Evolutionary conservation across 2,113 vertebrate genomes (phyloP), one percentile per base, ranked within the genome.

Genomic region (Scytalopus superciliaris): DNA sequence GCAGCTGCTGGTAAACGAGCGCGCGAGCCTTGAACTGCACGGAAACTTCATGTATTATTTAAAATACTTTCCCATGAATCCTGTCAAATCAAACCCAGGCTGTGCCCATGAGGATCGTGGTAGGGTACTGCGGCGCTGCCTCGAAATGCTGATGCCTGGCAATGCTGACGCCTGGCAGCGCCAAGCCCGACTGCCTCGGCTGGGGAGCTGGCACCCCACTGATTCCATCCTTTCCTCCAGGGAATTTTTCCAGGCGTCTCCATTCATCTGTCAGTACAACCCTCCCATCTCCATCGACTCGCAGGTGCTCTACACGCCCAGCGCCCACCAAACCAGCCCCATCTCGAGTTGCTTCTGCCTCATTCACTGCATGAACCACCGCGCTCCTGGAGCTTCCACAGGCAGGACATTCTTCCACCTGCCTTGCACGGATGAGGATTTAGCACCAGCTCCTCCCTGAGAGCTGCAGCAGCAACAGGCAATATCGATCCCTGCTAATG

Each of bases 21-120:
- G 11, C 77, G 6, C 72, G 0, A 69, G 97, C 94, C 96, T 79
- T 91, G 92, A 95, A 95, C 95, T 45, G 88, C 94, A 63, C 59
- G 15, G 77, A 62, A 93, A 93, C 78, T 83, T 79, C 95, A 96
- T 97, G 96, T 93, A 94, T 97, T 96, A 97, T 97, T 97, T 85
- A 97, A 90, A 91, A 28, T 88, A 68, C 81, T 91, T 96, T 63
- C 92, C 93, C 87, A 35, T 13, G 91, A 79, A 94, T 12, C 33
- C 95, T 97, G 96, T 96, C 96, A 76, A 76, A 72, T 70, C 89
- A 9, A 89, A 91, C 50, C 67, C 88, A 5, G 84, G 84, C 87
- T 7, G 82, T 8, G 57, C 96, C 93, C 93, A 1, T 1, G 90
- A 94, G 96, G 86, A 84, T 4, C 2, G n/a, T 4, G 44, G 70